Conservation (phyloP, 2,888 invertebrate genomes). For the Clanis bilineata region DNA sequence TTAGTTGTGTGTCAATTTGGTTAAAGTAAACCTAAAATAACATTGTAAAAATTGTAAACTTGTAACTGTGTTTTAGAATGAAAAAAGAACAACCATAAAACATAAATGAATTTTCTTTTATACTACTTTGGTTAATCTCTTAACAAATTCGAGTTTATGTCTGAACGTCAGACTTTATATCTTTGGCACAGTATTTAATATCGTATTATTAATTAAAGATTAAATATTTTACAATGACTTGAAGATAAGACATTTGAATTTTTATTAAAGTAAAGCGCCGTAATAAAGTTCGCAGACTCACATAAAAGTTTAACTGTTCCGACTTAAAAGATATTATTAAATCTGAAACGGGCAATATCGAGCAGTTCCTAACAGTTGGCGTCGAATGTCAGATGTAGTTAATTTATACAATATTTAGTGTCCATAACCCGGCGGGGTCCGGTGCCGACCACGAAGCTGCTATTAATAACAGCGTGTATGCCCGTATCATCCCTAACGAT, state of each 20-base stretch:
- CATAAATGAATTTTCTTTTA: background rate
- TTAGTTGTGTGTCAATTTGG: too few relatives aligned
- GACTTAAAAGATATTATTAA: slow-evolving; percentile 10
- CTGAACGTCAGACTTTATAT: background rate
- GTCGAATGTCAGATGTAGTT: slow-evolving; percentile 29
- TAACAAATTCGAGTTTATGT: background rate
- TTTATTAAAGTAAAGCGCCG: slow-evolving; percentile 4
- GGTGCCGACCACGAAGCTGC: slow-evolving; percentile 51
- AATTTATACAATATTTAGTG: slow-evolving; percentile 55
- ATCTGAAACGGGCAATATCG: slow-evolving; percentile 4
- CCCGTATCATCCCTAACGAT: slow-evolving; percentile 50
- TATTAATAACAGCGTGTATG: slow-evolving; percentile 61
- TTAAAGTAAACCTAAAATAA: too few relatives aligned
- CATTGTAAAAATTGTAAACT: too few relatives aligned
- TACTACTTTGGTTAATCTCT: background rate
- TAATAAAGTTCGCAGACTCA: slow-evolving; percentile 3
- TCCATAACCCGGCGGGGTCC: slow-evolving; percentile 47
- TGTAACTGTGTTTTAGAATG: too few relatives aligned
- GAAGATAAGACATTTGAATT: slow-evolving; percentile 10
- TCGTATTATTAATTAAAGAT: slow-evolving; percentile 1
- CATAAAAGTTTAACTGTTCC: slow-evolving; percentile 7
- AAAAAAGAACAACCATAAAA: too few relatives aligned
- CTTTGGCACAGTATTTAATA: background rate
- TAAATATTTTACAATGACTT: background rate
- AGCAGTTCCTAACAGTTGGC: slow-evolving; percentile 14